Conservation (phyloP, 2,888 invertebrate species). For the Julus scanicus region DNA sequence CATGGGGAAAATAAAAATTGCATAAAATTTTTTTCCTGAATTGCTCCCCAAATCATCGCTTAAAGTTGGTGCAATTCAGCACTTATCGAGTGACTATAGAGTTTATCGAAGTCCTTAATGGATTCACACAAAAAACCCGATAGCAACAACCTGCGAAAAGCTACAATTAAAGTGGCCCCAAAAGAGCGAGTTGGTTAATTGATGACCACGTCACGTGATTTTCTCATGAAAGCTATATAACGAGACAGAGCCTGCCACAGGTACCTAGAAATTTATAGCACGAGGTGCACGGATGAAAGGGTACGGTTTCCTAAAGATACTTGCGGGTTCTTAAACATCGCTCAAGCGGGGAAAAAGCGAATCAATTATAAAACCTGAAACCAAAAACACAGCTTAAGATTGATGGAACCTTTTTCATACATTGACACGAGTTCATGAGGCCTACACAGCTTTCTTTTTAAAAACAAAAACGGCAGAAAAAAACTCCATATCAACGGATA, state of each 20-base stretch:
- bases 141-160: slow-evolving; percentile 21
- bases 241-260: neutral
- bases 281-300: neutral
- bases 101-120: slow-evolving; percentile 12
- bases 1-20: too few relatives aligned
- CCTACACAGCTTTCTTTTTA: neutral
- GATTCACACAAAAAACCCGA: slow-evolving; percentile 18
- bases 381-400: slow-evolving; percentile 3
- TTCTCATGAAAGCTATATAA: slow-evolving; percentile 8
- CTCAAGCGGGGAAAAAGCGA: slow-evolving; percentile 9
- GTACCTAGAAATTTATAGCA: neutral
- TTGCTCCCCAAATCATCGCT: neutral
- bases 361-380: slow-evolving; percentile 19
- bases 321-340: slow-evolving; percentile 21
- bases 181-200: slow-evolving; percentile 7
- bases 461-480: neutral
- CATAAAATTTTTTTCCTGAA: too few relatives aligned
- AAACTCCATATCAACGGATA: slow-evolving; percentile 15
- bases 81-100: neutral
- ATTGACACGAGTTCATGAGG: slow-evolving; percentile 2
- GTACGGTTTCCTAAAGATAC: neutral
- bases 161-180: neutral
- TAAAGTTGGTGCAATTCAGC: neutral
- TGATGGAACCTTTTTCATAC: slow-evolving; percentile 2
- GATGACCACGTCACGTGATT: slow-evolving; percentile 33